These are phyloP conservation scores for Lipotes vexillifer DNA, from an alignment of 2,113 vertebrate species.

Conservation along the genomic window DNA sequence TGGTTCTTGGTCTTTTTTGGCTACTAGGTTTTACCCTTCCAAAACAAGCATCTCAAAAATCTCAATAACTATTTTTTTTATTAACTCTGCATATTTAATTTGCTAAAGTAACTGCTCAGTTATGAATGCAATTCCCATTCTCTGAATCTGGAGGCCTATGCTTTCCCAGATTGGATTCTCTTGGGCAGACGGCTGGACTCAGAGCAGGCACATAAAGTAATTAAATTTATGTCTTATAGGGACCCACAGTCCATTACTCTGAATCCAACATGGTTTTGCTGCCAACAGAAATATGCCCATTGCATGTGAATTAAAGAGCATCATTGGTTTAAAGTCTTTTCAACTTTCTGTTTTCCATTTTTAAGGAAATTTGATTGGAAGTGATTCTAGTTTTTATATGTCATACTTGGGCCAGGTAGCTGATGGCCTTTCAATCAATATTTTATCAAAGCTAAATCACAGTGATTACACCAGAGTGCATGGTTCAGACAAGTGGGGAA, in stretches of 20 bases:
- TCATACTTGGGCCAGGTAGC: background rate
- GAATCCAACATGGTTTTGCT: background rate
- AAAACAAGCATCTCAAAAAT: background rate
- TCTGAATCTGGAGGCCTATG: background rate
- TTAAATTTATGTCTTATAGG: background rate
- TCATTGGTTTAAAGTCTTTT: background rate
- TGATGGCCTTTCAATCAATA: slow-evolving; percentile 14
- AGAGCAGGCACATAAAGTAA: background rate
- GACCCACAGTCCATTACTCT: background rate
- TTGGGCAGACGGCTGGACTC: background rate
- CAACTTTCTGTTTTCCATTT: background rate
- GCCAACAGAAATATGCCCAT: background rate
- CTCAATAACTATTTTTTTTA: background rate
- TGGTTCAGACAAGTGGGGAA: background rate
- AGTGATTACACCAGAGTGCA: background rate
- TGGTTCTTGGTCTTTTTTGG: background rate
- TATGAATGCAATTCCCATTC: background rate
- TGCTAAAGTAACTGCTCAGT: background rate
- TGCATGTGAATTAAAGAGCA: background rate
- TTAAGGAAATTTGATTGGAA: background rate
- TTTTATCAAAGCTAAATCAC: slow-evolving; percentile 12
- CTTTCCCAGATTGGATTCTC: background rate
- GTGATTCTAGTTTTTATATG: background rate
- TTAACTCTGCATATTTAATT: background rate
- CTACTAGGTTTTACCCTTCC: background rate